Evolutionary conservation across 35 echinoderm and acorn worm species (phyloP).

Genomic region (Apostichopus parvimensis): DNA sequence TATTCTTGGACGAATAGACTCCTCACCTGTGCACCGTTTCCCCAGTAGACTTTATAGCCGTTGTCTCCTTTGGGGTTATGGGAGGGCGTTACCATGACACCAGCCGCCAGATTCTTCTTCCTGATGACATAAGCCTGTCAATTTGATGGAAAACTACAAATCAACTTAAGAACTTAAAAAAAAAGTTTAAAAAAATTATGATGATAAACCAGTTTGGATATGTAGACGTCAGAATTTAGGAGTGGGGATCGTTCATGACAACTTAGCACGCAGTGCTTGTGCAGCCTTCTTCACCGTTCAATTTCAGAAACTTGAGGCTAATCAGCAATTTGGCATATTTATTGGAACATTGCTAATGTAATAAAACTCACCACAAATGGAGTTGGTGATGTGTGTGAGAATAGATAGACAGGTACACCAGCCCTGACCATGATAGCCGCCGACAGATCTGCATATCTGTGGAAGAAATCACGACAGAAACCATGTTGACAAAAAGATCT

Average conservation of each 20-base stretch:
- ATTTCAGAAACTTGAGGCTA: too few species aligned
- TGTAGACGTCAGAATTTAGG: too few species aligned
- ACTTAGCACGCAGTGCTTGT: too few species aligned
- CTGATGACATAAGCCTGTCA: slow-evolving; percentile 79
- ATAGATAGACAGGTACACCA: slow-evolving; percentile 84
- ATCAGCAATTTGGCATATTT: too few species aligned
- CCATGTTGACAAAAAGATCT: too few species aligned
- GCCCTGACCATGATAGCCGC: slow-evolving; percentile 72
- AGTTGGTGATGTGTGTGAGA: slow-evolving; percentile 88
- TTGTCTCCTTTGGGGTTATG: slow-evolving; percentile 98
- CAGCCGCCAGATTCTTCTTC: slow-evolving; percentile 75
- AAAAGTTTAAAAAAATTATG: too few species aligned
- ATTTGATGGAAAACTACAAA: background rate
- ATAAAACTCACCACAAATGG: slow-evolving; percentile 90
- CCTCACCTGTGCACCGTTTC: slow-evolving; percentile 90
- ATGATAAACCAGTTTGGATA: too few species aligned
- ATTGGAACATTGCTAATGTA: too few species aligned
- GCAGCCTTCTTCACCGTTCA: too few species aligned
- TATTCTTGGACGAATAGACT: too few species aligned
- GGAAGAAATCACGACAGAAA: background rate
- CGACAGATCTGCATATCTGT: slow-evolving; percentile 85
- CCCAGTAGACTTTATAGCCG: slow-evolving; percentile 98
- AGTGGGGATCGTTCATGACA: too few species aligned
- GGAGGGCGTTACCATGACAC: slow-evolving; percentile 95
- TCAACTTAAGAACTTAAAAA: too few species aligned